phyloP scores from a whole-genome alignment of 2,113 vertebrate species.

The Azemiops feae region DNA sequence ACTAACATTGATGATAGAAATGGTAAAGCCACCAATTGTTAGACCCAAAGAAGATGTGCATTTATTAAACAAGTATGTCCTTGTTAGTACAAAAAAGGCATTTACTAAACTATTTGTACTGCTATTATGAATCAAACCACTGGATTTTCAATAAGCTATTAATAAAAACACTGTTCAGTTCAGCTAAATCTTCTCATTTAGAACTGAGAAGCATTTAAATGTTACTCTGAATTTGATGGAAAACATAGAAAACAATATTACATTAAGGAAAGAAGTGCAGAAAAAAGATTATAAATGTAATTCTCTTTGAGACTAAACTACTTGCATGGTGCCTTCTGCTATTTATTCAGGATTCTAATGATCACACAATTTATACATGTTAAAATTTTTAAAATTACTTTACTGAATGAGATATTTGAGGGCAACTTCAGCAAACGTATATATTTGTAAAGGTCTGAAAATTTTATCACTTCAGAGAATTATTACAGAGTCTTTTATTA shows the following conservation, averaged over 20 bases:
- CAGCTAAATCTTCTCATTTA: constrained; percentile 40
- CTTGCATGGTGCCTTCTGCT: background rate
- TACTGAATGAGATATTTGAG: constrained; percentile 38
- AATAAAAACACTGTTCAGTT: constrained; percentile 39
- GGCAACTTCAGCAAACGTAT: constrained; percentile 42
- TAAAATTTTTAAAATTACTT: constrained; percentile 47
- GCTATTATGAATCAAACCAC: constrained; percentile 36
- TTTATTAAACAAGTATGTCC: constrained; percentile 13
- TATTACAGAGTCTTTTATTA: background rate
- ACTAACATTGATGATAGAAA: background rate
- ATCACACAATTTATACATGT: constrained; percentile 16
- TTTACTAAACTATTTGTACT: constrained; percentile 11
- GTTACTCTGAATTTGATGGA: constrained; percentile 40
- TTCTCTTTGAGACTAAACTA: constrained; percentile 32
- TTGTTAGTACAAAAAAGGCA: background rate
- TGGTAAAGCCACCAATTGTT: background rate
- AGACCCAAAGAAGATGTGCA: background rate
- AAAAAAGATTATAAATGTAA: constrained; percentile 35
- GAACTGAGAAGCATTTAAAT: constrained; percentile 44
- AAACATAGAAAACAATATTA: constrained; percentile 51
- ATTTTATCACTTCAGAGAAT: background rate
- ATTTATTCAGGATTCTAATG: constrained; percentile 24
- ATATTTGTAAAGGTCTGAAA: constrained; percentile 35
- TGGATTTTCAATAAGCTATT: constrained; percentile 37
- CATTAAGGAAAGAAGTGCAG: constrained; percentile 5